These are phyloP conservation scores for Augochlora pura DNA, from an alignment of 1,140 invertebrate genomes.

Conservation along the genomic window DNA sequence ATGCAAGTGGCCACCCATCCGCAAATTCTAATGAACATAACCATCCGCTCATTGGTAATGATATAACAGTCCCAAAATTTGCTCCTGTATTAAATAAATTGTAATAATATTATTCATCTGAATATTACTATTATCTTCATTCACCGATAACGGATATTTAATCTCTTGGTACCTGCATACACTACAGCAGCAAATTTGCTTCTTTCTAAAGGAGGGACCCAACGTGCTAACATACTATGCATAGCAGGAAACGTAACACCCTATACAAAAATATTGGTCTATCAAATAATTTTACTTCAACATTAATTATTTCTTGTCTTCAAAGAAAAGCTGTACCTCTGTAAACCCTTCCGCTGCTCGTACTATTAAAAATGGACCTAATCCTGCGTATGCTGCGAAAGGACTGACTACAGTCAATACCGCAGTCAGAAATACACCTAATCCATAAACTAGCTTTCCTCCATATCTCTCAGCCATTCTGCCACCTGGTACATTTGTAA, in stretches of 20 bases:
- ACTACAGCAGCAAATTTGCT: conserved; percentile 90
- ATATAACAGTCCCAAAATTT: conserved; percentile 89
- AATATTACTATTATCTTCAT: no score
- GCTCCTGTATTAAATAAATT: conserved; percentile 77
- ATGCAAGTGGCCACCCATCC: conserved; percentile 89
- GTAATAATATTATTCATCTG: no score
- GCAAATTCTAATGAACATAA: conserved; percentile 85
- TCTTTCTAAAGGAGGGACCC: conserved; percentile 90
- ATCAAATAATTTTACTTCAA: conserved; percentile 29
- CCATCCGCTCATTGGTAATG: conserved; percentile 87
- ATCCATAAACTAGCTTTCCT: conserved; percentile 89
- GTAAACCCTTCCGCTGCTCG: conserved; percentile 92
- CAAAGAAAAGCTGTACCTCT: conserved; percentile 82
- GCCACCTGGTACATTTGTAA: conserved; percentile 93
- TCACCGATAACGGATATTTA: background rate
- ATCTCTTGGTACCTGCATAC: conserved; percentile 89
- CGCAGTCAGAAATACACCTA: conserved; percentile 88
- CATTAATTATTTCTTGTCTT: conserved; percentile 14
- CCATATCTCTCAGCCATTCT: conserved; percentile 89
- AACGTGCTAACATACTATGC: conserved; percentile 90
- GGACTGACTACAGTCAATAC: conserved; percentile 89
- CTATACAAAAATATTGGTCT: conserved; percentile 67
- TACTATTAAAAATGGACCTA: conserved; percentile 87
- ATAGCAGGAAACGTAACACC: conserved; percentile 92
- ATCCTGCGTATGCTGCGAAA: conserved; percentile 86